Evolutionary conservation across 2,113 vertebrate species (phyloP), one percentile per base, ranked within the genome.

Genomic region (Numenius arquata): DNA sequence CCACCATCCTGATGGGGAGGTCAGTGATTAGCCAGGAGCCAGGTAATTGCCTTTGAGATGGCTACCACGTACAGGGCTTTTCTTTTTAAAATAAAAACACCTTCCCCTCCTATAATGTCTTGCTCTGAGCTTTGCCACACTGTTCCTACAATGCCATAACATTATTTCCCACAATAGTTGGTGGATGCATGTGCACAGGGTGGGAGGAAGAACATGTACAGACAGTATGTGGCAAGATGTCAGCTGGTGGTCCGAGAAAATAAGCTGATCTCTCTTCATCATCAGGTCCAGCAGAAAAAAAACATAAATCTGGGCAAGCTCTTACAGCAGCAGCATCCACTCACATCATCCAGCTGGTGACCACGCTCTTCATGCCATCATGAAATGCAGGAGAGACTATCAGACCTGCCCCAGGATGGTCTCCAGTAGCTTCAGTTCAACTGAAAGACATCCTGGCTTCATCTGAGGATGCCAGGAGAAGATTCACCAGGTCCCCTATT

Each of bases 1-100:
- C 21, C 14, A 11, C 48, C 38, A 15, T n/a, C 48, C 14, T 40
- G 1, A 1, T 0, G 0, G 20, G 15, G 58, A 36, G 0, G 1
- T 15, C 8, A 0, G 62, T 68, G 43, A 59, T 77, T 15, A 72
- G 45, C 56, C 32, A 38, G 45, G 36, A 75, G 11, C 52, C 62
- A 38, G 22, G 14, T 81, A 23, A n/a, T 23, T 53, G 8, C 38
- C 10, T 55, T 63, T 63, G 82, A 73, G 47, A 53, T 11, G 20
- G 20, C 9, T 38, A 38, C 34, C 43, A n/a, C 21, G 5, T 2
- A 16, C 8, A 62, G 9, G 13, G 14, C 2, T 41, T 14, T 40
- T 79, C 70, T 82, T 32, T 9, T 38, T 55, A 29, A 52, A 66
- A 52, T 32, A 50, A 82, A 62, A 16, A 5, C 11, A 43, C 5